A percentile compares a stretch with the other conserved stretches of the same genome.
These are phyloP conservation scores for Tetragonula carbonaria DNA, from an alignment of 2,888 invertebrate genomes.

Conservation along the genomic window DNA sequence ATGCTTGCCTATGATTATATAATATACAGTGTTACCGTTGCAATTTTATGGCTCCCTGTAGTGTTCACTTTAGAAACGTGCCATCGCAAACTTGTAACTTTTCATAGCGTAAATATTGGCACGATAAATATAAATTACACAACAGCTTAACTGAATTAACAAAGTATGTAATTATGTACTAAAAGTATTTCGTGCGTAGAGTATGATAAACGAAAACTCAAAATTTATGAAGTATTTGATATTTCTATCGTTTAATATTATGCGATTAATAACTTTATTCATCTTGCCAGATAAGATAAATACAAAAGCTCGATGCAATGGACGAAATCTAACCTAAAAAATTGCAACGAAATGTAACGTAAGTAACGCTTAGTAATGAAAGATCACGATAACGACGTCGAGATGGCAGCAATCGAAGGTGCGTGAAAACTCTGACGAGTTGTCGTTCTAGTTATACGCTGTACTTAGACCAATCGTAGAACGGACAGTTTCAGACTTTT, in stretches of 20 bases:
- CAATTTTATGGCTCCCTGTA: too few species aligned
- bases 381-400: too few species aligned
- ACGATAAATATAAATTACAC: too few species aligned
- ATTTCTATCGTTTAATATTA: too few species aligned
- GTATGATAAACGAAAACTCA: neutral
- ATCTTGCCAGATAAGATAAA: neutral
- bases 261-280: neutral
- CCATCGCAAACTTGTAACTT: too few species aligned
- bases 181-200: neutral
- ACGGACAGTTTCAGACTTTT: conserved; percentile 72
- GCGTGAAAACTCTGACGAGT: conserved; percentile 26
- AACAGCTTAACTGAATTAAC: neutral
- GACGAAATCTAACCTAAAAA: too few species aligned
- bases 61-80: too few species aligned
- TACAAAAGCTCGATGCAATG: neutral
- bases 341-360: neutral
- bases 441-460: conserved; percentile 29
- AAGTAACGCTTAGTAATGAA: neutral
- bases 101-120: too few species aligned
- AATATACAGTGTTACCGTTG: neutral
- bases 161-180: neutral
- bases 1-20: neutral
- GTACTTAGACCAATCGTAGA: conserved; percentile 40
- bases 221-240: neutral
- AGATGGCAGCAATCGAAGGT: conserved; percentile 14